Evolutionary conservation across 1,140 invertebrate genomes (phyloP), one percentile per base, ranked within the genome.

Genomic region (Uloborus diversus): DNA sequence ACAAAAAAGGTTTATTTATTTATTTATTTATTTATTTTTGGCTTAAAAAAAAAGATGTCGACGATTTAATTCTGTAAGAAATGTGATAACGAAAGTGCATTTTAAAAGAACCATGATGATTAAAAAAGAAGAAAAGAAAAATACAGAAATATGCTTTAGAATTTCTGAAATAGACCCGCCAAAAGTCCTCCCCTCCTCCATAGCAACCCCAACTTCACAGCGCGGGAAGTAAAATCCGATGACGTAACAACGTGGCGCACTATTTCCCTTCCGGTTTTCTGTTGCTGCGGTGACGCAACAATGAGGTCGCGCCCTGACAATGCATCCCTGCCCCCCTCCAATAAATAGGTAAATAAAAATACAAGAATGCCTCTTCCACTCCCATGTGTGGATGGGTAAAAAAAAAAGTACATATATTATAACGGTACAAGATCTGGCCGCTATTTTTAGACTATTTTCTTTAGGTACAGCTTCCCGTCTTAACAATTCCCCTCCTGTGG

Each of bases 271-370:
- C 70, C 70, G 70, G 70, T 73, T 73, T 71, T 71, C 53, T 53
- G 49, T 53, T 71, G 35, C 68, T 49, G 47, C 30, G 66, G 35
- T 73, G 70, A 73, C 70, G 70, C 37, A 73, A 73, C 70, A 73
- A 73, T 73, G 28, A 37, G 57, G 28, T 13, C 53, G 20, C 1
- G 17, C 3, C 68, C 53, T 11, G 20, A 28, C 20, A 28, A 37
- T 37, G 25, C n/a, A 20, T 23, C 27, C 27, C 57, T 20, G 27
- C 57, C 70, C 70, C 27, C 65, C 25, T 27, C 57, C 70, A 62
- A 73, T 73, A 73, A 73, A 73, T 73, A 73, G 70, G 70, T 73
- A 73, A 73, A 73, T 73, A 73, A 73, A 73, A 73, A 73, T 73
- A 73, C 59, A 62, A 62, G 53, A 71, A 71, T 59, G 56, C 69